These are phyloP conservation scores for Panopea generosa DNA, from an alignment of 2,888 invertebrate species.

Conservation along the genomic window DNA sequence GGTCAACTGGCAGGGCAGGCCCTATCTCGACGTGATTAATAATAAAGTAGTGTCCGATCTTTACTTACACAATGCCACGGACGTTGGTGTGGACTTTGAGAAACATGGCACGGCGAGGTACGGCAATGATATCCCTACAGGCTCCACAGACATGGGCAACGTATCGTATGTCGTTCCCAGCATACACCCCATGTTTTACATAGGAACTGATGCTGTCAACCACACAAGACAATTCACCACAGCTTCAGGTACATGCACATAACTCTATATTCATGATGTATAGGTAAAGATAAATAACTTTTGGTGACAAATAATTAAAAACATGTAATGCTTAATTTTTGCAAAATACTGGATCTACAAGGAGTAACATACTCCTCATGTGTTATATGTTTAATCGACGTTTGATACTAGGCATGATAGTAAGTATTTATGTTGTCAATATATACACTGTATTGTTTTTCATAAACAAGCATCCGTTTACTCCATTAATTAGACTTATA, in stretches of 20 bases:
- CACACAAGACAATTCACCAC: slow-evolving; percentile 79
- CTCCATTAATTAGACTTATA: too few species aligned
- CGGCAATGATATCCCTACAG: slow-evolving; percentile 35
- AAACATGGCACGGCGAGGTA: slow-evolving; percentile 27
- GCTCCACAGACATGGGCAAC: slow-evolving; percentile 82
- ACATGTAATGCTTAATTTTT: too few species aligned
- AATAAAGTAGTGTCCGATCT: slow-evolving; percentile 70
- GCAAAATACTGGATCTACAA: too few species aligned
- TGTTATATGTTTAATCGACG: too few species aligned
- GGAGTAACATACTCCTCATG: too few species aligned
- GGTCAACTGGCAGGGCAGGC: slow-evolving; percentile 35
- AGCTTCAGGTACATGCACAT: slow-evolving; percentile 69
- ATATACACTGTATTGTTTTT: too few species aligned
- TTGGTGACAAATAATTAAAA: too few species aligned
- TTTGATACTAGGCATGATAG: too few species aligned
- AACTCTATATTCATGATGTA: too few species aligned
- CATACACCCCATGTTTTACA: slow-evolving; percentile 69
- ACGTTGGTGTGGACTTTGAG: slow-evolving; percentile 67
- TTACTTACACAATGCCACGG: slow-evolving; percentile 73
- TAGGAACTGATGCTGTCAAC: slow-evolving; percentile 74
- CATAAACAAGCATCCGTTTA: too few species aligned
- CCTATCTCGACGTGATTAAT: slow-evolving; percentile 72
- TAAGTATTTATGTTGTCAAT: too few species aligned
- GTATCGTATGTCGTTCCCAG: slow-evolving; percentile 79
- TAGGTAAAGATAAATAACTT: too few species aligned